phyloP scores from a whole-genome alignment of 2,888 invertebrate genomes.

The Rutpela maculata region DNA sequence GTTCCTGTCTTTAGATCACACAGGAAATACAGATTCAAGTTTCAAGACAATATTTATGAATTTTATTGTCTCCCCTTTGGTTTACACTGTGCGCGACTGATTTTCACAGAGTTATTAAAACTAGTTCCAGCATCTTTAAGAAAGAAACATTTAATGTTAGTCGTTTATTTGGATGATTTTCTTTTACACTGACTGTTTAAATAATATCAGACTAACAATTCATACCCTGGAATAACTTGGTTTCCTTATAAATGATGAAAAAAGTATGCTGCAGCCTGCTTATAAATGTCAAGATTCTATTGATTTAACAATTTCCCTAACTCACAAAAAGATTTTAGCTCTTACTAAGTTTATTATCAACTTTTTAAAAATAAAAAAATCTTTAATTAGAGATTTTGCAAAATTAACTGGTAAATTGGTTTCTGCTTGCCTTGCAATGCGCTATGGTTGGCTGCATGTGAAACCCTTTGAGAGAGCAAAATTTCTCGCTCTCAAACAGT shows the following conservation, averaged over 20 bases:
- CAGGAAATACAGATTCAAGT: conserved; percentile 48
- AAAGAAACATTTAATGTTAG: conserved; percentile 48
- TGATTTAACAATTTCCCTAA: conserved; percentile 44
- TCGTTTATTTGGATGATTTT: conserved; percentile 58
- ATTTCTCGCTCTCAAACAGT: conserved; percentile 46
- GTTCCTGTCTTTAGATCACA: conserved; percentile 39
- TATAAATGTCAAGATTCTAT: conserved; percentile 39
- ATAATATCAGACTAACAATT: no score
- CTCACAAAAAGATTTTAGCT: conserved; percentile 32
- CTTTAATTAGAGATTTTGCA: conserved; percentile 55
- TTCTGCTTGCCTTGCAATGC: conserved; percentile 58
- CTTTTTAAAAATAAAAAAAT: conserved; percentile 19
- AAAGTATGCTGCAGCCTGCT: conserved; percentile 46
- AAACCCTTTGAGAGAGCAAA: conserved; percentile 51
- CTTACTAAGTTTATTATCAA: conserved; percentile 19
- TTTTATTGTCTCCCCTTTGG: conserved; percentile 53
- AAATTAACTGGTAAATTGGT: conserved; percentile 53
- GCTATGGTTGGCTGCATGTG: conserved; percentile 54
- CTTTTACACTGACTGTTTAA: conserved; percentile 35
- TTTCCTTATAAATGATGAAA: conserved; percentile 51
- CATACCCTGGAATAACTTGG: conserved; percentile 46
- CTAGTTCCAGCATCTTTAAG: conserved; percentile 43
- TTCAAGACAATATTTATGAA: conserved; percentile 43
- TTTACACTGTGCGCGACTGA: conserved; percentile 49
- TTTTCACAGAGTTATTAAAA: conserved; percentile 54